These are phyloP conservation scores for Pseudorectes ferrugineus DNA, from an alignment of 2,113 vertebrate genomes.

Conservation along the genomic window DNA sequence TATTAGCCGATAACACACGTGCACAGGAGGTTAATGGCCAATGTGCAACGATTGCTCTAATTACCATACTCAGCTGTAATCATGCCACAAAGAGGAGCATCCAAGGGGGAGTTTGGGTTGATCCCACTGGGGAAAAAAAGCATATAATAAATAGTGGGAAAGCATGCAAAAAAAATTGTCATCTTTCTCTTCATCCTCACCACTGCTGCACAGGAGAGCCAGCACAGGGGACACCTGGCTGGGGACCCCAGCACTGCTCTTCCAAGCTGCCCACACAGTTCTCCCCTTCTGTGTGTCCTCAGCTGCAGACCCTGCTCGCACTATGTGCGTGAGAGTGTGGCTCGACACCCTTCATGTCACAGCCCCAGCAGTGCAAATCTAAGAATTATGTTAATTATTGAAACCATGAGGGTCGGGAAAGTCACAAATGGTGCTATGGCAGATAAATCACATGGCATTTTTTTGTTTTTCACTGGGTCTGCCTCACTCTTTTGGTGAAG, in stretches of 20 bases:
- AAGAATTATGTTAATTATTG: neutral
- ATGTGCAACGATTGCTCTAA: neutral
- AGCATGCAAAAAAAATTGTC: neutral
- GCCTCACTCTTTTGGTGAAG: neutral
- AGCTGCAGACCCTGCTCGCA: neutral
- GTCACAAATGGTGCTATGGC: neutral
- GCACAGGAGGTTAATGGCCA: neutral
- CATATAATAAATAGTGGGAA: neutral
- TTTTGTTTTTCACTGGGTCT: neutral
- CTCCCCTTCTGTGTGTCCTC: neutral
- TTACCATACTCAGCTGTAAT: neutral
- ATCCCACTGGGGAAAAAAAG: neutral
- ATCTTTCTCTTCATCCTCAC: neutral
- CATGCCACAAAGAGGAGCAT: neutral
- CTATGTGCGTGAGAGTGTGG: neutral
- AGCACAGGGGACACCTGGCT: neutral
- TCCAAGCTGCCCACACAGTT: neutral
- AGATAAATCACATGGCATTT: neutral
- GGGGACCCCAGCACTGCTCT: neutral
- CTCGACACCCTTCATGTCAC: neutral
- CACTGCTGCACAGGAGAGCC: neutral
- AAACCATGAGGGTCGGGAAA: neutral
- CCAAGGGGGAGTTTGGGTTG: neutral
- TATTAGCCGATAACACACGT: neutral
- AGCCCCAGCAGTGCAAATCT: neutral